These are phyloP conservation scores for Drosophila sordidapex DNA, from an alignment of 2,888 invertebrate genomes.

Conservation along the genomic window DNA sequence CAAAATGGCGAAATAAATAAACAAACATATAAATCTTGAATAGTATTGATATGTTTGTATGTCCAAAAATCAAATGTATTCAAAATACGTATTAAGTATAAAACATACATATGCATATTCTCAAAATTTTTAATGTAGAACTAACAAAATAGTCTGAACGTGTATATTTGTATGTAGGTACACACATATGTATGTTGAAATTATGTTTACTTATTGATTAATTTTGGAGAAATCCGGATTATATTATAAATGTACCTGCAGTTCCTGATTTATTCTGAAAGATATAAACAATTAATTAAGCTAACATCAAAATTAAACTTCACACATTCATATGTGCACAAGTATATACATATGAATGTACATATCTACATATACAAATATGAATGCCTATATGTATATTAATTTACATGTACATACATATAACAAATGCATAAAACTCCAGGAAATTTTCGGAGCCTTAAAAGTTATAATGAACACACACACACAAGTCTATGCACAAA, in stretches of 20 bases:
- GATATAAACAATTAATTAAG: constrained; percentile 38
- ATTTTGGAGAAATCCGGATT: constrained; percentile 1
- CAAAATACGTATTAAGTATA: background rate
- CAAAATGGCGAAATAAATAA: background rate
- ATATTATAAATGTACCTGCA: constrained; percentile 73
- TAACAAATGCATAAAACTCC: constrained; percentile 1
- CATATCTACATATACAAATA: constrained; percentile 1
- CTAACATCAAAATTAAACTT: constrained; percentile 1
- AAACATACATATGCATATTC: constrained; percentile 1
- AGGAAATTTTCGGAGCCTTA: constrained; percentile 9
- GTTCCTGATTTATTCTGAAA: constrained; percentile 82
- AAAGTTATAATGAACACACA: constrained; percentile 7
- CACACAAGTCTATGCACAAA: constrained; percentile 16
- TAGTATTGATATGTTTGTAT: background rate
- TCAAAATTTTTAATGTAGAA: background rate
- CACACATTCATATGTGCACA: background rate
- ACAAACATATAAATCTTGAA: constrained; percentile 1
- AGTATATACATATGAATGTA: background rate
- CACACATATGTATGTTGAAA: constrained; percentile 1
- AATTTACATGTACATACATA: background rate
- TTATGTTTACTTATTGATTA: constrained; percentile 5
- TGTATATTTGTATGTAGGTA: background rate
- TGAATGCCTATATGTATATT: background rate
- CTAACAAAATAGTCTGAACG: background rate
- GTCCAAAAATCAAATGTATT: background rate